Percentiles rank a stretch among this genome's conserved stretches.
phyloP scores from a whole-genome alignment of 2,113 vertebrate genomes.

The Xenopus laevis region DNA sequence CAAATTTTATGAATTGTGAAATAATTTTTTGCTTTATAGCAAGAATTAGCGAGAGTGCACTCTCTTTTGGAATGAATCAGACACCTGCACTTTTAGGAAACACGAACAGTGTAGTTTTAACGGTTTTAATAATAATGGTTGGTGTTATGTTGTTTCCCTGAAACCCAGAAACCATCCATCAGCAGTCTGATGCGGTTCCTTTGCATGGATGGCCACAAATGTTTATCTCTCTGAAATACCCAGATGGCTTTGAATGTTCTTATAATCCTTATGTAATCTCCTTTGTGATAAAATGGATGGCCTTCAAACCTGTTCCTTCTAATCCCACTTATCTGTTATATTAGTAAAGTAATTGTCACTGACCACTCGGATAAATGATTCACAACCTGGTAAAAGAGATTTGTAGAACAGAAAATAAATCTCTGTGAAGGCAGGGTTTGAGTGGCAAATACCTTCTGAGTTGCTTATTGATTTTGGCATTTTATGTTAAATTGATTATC shows the following conservation, averaged over 20 bases:
- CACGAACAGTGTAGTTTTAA: too few species aligned
- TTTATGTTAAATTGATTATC: neutral
- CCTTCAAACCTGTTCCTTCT: neutral
- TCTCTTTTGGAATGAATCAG: too few species aligned
- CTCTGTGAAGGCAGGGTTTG: neutral
- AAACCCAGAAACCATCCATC: neutral
- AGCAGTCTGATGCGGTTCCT: neutral
- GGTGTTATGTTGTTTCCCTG: neutral
- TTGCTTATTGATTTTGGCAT: neutral
- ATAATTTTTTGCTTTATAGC: too few species aligned
- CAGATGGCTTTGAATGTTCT: neutral
- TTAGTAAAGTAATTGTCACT: neutral
- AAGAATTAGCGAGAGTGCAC: too few species aligned
- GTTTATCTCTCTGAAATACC: conserved; percentile 1
- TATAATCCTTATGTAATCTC: conserved; percentile 1
- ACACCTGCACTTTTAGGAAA: too few species aligned
- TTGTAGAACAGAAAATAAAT: neutral
- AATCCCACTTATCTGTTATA: conserved; percentile 2
- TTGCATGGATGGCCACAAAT: neutral
- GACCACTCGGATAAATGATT: neutral
- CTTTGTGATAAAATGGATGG: neutral
- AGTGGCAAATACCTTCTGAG: neutral
- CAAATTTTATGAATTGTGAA: too few species aligned
- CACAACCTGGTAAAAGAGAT: neutral
- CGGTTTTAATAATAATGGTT: neutral